Evolutionary conservation across 2,113 vertebrate species (phyloP).

Genomic region (Aplodontia rufa): DNA sequence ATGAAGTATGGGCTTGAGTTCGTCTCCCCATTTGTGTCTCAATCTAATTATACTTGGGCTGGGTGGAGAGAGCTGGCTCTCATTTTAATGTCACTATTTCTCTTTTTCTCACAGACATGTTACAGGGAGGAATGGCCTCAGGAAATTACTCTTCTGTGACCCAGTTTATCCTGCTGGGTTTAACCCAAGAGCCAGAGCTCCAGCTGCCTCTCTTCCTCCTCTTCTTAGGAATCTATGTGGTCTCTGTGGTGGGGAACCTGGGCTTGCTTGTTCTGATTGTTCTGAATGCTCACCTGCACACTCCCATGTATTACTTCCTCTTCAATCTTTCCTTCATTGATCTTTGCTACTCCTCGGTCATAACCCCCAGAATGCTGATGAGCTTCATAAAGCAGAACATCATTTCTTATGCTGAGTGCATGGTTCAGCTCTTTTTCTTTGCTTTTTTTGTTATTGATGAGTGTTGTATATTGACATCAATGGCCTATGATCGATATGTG

Average conservation of each 20-base stretch:
- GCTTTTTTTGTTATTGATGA: slow-evolving; percentile 32
- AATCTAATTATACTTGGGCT: background rate
- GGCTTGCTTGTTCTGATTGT: slow-evolving; percentile 48
- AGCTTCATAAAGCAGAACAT: background rate
- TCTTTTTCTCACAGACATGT: background rate
- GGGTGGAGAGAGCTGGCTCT: background rate
- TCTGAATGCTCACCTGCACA: slow-evolving; percentile 11
- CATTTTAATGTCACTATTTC: background rate
- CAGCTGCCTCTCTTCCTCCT: slow-evolving; percentile 54
- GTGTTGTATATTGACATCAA: slow-evolving; percentile 31
- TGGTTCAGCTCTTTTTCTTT: slow-evolving; percentile 43
- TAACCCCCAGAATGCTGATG: slow-evolving; percentile 50
- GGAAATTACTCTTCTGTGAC: background rate
- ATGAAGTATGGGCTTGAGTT: background rate
- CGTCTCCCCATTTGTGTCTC: background rate
- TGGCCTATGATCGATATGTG: slow-evolving; percentile 51
- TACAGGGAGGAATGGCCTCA: background rate
- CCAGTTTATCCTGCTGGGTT: slow-evolving; percentile 33
- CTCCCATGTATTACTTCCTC: slow-evolving; percentile 73
- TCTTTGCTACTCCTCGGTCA: slow-evolving; percentile 47
- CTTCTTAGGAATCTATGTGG: slow-evolving; percentile 34
- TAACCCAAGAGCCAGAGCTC: background rate
- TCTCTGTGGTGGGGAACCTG: slow-evolving; percentile 36
- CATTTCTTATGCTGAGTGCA: slow-evolving; percentile 26
- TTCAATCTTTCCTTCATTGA: slow-evolving; percentile 50